Evolutionary conservation across 2,113 vertebrate genomes (phyloP).

Genomic region (Hyperopisus bebe): DNA sequence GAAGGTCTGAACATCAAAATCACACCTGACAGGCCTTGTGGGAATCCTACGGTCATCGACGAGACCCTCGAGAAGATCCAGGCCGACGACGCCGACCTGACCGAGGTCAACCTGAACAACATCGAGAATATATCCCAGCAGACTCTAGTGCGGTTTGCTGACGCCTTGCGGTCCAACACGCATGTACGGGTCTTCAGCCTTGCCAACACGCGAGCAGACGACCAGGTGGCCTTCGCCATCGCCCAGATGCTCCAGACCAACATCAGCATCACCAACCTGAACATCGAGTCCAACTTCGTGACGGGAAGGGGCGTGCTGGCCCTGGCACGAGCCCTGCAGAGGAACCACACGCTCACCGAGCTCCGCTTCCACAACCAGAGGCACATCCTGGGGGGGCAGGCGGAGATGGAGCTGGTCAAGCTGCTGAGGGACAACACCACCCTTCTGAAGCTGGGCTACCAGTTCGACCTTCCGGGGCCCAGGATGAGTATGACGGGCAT

Average conservation of each 20-base stretch:
- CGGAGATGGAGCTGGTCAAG: conserved; percentile 85
- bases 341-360: conserved; percentile 78
- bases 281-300: conserved; percentile 93
- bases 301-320: conserved; percentile 87
- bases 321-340: conserved; percentile 76
- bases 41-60: conserved; percentile 86
- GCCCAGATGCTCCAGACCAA: conserved; percentile 83
- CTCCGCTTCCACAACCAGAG: conserved; percentile 96
- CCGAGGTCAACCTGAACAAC: conserved; percentile 91
- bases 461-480: conserved; percentile 83
- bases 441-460: conserved; percentile 79
- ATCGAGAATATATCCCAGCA: conserved; percentile 85
- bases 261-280: conserved; percentile 72
- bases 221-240: conserved; percentile 74
- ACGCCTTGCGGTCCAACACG: conserved; percentile 78
- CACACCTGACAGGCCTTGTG: conserved; percentile 58
- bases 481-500: conserved; percentile 83
- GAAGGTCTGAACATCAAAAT: conserved; percentile 40
- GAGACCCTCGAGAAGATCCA: conserved; percentile 77
- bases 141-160: conserved; percentile 78
- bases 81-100: conserved; percentile 71
- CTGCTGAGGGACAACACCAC: conserved; percentile 76
- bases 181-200: conserved; percentile 76
- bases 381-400: conserved; percentile 84
- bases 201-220: conserved; percentile 86